Base-by-base conservation (phyloP, 2,888 invertebrate species). In the Cordilura impudica region DNA sequence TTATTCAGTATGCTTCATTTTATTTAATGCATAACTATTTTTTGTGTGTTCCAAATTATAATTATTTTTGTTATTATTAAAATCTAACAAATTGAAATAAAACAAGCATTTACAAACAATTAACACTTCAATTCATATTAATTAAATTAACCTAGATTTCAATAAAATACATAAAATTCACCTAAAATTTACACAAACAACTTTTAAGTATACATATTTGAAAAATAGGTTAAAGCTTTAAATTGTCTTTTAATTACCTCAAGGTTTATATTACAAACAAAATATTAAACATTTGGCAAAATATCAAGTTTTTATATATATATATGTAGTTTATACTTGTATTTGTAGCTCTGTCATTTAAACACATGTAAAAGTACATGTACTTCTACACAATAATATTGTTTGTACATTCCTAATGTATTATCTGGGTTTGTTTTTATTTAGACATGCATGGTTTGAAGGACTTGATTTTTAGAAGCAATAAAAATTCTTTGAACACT, bases 181-280 rank as follows among this genome's bases (percentile, higher is more conserved):
- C 14, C 31, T 21, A 21, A 35, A 49, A 54, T 18, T 8, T 29
- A n/a, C n/a, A n/a, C n/a, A n/a, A n/a, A n/a, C n/a, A n/a, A 8
- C n/a, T 10, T 51, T 51, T 49, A 47, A 35, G 23, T 60, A n/a
- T 12, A 1, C 19, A 60, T 60, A 49, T 66, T 53, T 66, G 29
- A 26, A 61, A 71, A 74, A 72, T 73, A 43, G 71, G 61, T 70
- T 75, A 67, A 75, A 54, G 47, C 16, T 54, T 26, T 63, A 53
- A 60, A 73, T 69, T 67, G 56, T 67, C 31, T 35, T 79, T 79
- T 79, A 72, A 75, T 79, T 63, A 72, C 51, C 29, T 45, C 71
- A 79, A 79, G 79, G 79, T 72, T 31, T 16, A 16, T 47, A n/a
- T 67, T 29, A 21, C 35, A 23, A 49, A 31, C 12, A 47, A 26